Evolutionary conservation across 2,797 vertebrate species (phyloP), one percentile per base, ranked within the genome.

Genomic region (Crypturellus tataupa): DNA sequence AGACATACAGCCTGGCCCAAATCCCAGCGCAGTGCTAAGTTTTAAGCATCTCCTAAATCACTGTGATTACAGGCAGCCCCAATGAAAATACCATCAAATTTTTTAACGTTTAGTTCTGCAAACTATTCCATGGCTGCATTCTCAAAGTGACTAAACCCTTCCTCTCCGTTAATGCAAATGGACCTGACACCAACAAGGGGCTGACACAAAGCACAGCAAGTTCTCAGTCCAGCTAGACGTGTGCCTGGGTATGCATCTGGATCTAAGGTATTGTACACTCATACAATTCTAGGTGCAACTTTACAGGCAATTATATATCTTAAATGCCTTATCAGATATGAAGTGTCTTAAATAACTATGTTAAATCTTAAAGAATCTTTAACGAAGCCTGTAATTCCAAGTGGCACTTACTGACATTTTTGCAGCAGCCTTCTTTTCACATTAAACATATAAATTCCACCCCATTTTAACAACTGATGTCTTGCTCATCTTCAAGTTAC

Each of bases 381-480:
- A 67, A 80, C 2, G 8, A 71, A 46, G 4, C 12, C 31, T 27
- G 9, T 19, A 56, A 75, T 76, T 77, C 35, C 12, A 90, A 67
- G 39, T 33, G 27, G 80, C 47, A 88, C 69, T 85, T 80, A 88
- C 59, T 95, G 71, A 95, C 91, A 95, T 89, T 94, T 94, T 86
- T 44, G 47, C 80, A 96, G 76, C 49, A 95, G 95, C n/a, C 78
- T 75, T 90, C 86, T 92, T 85, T 94, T 82, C 96, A 97, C 59
- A 82, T 90, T 91, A 94, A 85, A 92, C 27, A 25, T 85, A 60
- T 85, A 96, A 94, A 92, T 91, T 96, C 67, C 90, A 55, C 78
- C 71, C 72, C 27, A 29, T 95, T 94, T 94, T 92, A 97, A 90
- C 63, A 80, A 90, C 40, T 11, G 17, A 62, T 73, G 39, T 71